Percentiles rank a stretch among this genome's conserved stretches.
These are phyloP conservation scores for Netelia fuscicornis DNA, from an alignment of 2,888 invertebrate species.

Conservation along the genomic window DNA sequence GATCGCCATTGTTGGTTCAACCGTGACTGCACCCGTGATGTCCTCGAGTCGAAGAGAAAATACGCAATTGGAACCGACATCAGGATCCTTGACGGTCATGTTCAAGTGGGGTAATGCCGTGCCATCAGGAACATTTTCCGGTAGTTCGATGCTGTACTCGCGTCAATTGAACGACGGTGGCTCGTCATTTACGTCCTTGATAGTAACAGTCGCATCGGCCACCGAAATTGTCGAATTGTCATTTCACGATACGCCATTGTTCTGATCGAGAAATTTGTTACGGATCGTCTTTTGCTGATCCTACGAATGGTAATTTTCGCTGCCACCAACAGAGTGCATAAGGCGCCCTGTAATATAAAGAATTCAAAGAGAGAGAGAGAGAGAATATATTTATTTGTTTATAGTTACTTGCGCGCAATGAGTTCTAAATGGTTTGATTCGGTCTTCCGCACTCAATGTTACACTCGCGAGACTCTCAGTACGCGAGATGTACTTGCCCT, in stretches of 20 bases:
- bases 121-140: conserved; percentile 93
- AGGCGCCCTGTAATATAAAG: too few relatives aligned
- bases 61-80: conserved; percentile 93
- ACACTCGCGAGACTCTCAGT: too few relatives aligned
- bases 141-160: conserved; percentile 92
- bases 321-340: too few relatives aligned
- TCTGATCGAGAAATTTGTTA: too few relatives aligned
- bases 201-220: conserved; percentile 92
- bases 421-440: too few relatives aligned
- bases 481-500: too few relatives aligned
- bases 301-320: too few relatives aligned
- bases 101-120: conserved; percentile 93
- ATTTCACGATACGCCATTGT: conserved; percentile 89
- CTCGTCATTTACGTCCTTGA: conserved; percentile 95
- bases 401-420: too few relatives aligned
- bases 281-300: too few relatives aligned
- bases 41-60: conserved; percentile 93
- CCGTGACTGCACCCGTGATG: conserved; percentile 92
- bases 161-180: conserved; percentile 93
- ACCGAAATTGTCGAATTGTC: conserved; percentile 89
- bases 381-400: too few relatives aligned
- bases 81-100: conserved; percentile 94
- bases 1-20: conserved; percentile 92
- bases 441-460: too few relatives aligned
- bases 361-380: too few relatives aligned